Percentiles rank a stretch among this genome's conserved stretches.
Conservation (phyloP, 2,113 vertebrate genomes). For the Lethenteron reissneri region DNA sequence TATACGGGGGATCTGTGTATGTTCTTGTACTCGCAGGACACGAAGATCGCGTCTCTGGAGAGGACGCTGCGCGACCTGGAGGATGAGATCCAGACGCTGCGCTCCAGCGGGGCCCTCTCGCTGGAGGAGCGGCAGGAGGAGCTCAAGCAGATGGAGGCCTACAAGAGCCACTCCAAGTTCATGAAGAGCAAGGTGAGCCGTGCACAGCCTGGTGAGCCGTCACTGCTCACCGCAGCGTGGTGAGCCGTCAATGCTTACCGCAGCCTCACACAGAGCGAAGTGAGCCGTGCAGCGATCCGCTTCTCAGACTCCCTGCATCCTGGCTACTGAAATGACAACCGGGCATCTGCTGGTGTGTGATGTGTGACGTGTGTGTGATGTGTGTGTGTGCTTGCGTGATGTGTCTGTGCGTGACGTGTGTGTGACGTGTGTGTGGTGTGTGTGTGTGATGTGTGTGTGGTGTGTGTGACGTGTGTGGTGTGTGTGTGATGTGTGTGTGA, state of each 20-base stretch:
- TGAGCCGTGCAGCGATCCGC: conserved; percentile 90
- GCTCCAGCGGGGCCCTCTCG: conserved; percentile 76
- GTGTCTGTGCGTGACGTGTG: too few species aligned
- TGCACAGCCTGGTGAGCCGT: conserved; percentile 99
- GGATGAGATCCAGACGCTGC: conserved; percentile 98
- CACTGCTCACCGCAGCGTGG: conserved; percentile 60
- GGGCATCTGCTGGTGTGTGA: too few species aligned
- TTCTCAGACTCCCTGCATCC: too few species aligned
- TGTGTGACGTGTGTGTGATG: too few species aligned
- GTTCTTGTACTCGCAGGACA: conserved; percentile 38
- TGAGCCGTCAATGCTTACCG: too few species aligned
- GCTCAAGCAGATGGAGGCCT: conserved; percentile 98
- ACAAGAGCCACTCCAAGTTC: conserved; percentile 99
- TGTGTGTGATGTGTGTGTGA: too few species aligned
- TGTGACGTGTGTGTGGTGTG: too few species aligned
- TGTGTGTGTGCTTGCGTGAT: too few species aligned
- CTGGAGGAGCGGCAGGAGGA: conserved; percentile 90
- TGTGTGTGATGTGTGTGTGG: too few species aligned
- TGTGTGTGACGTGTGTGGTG: too few species aligned
- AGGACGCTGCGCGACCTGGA: conserved; percentile 93
- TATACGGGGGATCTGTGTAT: too few species aligned
- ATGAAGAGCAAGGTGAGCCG: conserved; percentile 98
- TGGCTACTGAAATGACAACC: too few species aligned
- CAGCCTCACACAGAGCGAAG: conserved; percentile 35
- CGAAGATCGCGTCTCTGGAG: conserved; percentile 93